Percentiles rank a stretch among this genome's conserved stretches.
Conservation (phyloP, 2,888 invertebrate genomes). For the Auanema sp. region DNA sequence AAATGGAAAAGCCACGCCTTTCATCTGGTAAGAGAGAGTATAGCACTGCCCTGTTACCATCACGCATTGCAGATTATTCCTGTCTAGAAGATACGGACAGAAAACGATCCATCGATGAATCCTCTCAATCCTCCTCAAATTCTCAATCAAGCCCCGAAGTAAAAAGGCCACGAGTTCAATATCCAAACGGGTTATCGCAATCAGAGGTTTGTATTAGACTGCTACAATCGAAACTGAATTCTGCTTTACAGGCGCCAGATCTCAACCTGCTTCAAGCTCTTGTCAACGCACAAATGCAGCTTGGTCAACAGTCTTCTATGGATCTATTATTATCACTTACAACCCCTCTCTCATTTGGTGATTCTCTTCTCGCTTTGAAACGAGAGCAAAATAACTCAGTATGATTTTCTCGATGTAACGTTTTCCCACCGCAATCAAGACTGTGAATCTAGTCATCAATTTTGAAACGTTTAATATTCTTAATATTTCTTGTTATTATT, state of each 20-base stretch:
- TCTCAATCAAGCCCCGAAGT: conserved; percentile 21
- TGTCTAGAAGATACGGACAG: conserved; percentile 20
- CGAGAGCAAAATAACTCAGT: not conserved
- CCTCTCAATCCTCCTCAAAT: conserved; percentile 2
- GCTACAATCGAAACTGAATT: not conserved
- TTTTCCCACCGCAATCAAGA: not conserved
- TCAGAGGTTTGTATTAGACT: conserved; percentile 8
- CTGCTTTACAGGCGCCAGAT: not conserved
- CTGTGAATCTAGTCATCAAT: not conserved
- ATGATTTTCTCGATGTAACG: not conserved
- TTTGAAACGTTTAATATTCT: not conserved
- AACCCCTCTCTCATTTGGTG: conserved; percentile 3
- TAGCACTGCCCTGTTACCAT: not conserved
- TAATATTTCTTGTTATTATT: no score
- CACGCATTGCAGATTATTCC: conserved; percentile 21
- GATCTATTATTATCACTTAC: conserved; percentile 20
- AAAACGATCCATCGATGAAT: conserved; percentile 20
- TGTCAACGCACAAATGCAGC: conserved; percentile 24
- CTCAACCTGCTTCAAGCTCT: conserved; percentile 19
- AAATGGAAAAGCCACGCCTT: conserved; percentile 17
- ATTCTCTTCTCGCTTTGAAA: conserved; percentile 15
- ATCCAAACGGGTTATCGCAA: conserved; percentile 15
- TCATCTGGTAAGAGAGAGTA: conserved; percentile 23
- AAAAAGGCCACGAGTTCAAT: conserved; percentile 23
- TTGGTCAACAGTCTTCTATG: conserved; percentile 13